These are phyloP conservation scores for Muscidifurax raptorellus DNA, from an alignment of 1,140 invertebrate genomes.

Conservation along the genomic window DNA sequence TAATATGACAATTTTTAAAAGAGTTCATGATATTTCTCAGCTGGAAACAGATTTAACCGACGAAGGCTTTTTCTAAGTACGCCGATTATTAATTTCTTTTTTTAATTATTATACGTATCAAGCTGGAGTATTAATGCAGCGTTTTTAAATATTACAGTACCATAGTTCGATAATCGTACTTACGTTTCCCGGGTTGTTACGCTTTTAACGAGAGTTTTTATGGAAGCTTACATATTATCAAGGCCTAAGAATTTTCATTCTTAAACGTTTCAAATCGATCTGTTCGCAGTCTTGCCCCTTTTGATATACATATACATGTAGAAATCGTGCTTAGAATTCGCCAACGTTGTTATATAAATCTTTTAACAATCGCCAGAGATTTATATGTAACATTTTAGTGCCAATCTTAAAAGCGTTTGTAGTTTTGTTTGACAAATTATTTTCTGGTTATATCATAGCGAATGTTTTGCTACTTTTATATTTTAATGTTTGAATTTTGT, in stretches of 20 bases:
- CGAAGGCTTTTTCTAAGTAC: slow-evolving; percentile 14
- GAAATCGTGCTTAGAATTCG: slow-evolving; percentile 7
- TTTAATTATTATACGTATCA: too few species aligned
- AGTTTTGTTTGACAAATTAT: neutral
- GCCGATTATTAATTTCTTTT: neutral
- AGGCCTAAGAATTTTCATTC: neutral
- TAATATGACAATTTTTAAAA: slow-evolving; percentile 13
- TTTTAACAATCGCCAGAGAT: neutral
- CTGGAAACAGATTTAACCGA: neutral
- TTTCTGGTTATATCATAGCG: neutral
- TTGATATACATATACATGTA: neutral
- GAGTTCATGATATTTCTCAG: neutral
- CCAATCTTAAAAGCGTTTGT: neutral
- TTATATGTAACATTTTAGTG: slow-evolving; percentile 3
- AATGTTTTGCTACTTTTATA: too few species aligned
- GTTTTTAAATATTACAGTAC: neutral
- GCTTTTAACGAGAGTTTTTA: neutral
- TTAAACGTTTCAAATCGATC: neutral
- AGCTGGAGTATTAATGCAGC: neutral
- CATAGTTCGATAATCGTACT: neutral
- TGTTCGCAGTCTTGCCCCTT: neutral
- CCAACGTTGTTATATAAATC: neutral
- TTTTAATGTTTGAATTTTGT: neutral
- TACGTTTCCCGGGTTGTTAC: neutral
- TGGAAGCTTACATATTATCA: neutral